Conservation (phyloP, 2,888 invertebrate species). For the Pedicia rivosa region DNA sequence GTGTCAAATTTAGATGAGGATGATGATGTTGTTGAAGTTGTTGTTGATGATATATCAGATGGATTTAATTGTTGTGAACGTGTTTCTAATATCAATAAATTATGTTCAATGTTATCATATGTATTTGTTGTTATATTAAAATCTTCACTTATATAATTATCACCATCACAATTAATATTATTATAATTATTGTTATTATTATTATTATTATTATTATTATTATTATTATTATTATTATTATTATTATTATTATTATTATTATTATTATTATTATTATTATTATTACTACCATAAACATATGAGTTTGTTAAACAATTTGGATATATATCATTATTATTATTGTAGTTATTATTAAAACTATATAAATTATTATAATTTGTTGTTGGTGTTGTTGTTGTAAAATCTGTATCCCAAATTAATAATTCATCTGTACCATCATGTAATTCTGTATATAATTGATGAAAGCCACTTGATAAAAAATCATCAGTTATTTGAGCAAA, state of each 20-base stretch:
- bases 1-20: background rate
- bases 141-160: constrained; percentile 1
- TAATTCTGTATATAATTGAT: constrained; percentile 27
- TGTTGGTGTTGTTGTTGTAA: no score
- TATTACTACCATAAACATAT: background rate
- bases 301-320: background rate
- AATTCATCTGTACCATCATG: constrained; percentile 13
- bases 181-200: constrained; percentile 3
- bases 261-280: constrained; percentile 7
- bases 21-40: background rate
- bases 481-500: constrained; percentile 13
- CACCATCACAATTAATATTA: background rate
- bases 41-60: background rate
- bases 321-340: background rate
- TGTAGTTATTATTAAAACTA: background rate
- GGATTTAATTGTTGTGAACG: background rate
- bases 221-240: constrained; percentile 9
- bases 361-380: background rate
- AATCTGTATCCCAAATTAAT: constrained; percentile 7
- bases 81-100: no score
- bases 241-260: constrained; percentile 12
- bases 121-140: no score
- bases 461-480: constrained; percentile 29
- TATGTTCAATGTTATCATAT: no score
- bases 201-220: constrained; percentile 3